These are phyloP conservation scores for Lagorchestes hirsutus DNA, from an alignment of 2,797 vertebrate species.

Conservation along the genomic window DNA sequence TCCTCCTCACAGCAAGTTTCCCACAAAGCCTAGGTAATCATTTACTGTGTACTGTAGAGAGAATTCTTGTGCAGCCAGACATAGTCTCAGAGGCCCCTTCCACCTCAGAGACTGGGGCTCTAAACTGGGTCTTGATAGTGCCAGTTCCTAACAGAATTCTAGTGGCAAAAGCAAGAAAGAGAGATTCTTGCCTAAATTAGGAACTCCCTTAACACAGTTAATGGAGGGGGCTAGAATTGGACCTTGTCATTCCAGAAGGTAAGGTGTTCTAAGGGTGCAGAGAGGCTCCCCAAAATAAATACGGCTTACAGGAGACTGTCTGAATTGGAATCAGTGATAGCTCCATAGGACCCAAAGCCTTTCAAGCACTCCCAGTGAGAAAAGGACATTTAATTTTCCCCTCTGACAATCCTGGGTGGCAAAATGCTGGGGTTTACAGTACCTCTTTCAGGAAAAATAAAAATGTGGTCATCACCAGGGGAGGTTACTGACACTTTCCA, in stretches of 20 bases:
- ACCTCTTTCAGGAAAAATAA: constrained; percentile 43
- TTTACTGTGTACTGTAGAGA: not conserved
- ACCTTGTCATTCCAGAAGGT: not conserved
- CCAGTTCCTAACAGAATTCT: not conserved
- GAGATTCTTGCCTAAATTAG: not conserved
- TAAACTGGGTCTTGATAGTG: not conserved
- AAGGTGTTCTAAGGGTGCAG: not conserved
- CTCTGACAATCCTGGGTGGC: constrained; percentile 3
- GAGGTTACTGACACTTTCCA: not conserved
- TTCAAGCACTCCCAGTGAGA: not conserved
- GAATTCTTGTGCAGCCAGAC: not conserved
- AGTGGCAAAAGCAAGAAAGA: not conserved
- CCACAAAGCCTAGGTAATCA: not conserved
- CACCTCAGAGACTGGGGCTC: not conserved
- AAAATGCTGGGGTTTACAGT: not conserved
- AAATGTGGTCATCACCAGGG: not conserved
- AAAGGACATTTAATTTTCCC: constrained; percentile 4
- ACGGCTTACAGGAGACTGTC: not conserved
- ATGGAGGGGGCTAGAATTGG: not conserved
- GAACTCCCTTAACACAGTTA: not conserved
- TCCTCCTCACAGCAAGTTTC: not conserved
- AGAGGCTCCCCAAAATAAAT: not conserved
- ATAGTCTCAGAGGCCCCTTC: not conserved
- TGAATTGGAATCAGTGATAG: constrained; percentile 41
- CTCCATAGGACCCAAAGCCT: not conserved